phyloP scores from a whole-genome alignment of 2,113 vertebrate genomes.

The Nesospiza acunhae region DNA sequence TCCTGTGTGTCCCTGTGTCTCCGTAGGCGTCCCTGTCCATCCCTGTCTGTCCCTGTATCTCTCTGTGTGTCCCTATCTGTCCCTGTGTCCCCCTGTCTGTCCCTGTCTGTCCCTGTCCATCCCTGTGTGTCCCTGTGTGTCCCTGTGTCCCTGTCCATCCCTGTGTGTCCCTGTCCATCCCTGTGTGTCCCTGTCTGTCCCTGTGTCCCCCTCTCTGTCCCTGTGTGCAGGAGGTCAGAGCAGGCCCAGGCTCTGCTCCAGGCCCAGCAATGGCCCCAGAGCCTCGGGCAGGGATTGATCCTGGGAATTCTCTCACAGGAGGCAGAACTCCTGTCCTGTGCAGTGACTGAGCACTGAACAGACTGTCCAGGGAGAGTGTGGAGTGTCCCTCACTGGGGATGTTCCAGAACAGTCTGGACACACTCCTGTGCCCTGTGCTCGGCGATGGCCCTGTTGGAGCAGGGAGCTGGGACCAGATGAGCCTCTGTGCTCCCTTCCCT shows the following conservation, averaged over 20 bases:
- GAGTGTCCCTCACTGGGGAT: not conserved
- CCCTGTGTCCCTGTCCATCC: too few species aligned
- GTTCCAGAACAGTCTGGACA: not conserved
- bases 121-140: fast-evolving
- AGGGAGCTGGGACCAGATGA: not conserved
- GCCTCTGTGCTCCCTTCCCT: not conserved
- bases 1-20: not conserved
- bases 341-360: not conserved
- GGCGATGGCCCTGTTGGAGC: not conserved
- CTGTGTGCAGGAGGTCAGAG: not conserved
- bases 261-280: not conserved
- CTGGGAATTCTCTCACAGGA: not conserved
- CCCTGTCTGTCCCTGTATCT: too few species aligned
- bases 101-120: too few species aligned
- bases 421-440: not conserved
- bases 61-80: not conserved
- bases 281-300: fast-evolving
- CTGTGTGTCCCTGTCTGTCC: not conserved
- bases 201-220: not conserved
- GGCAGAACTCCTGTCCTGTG: fast-evolving
- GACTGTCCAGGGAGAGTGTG: not conserved
- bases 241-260: not conserved
- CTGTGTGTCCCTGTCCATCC: too few species aligned
- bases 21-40: too few species aligned
- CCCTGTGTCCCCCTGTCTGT: not conserved